Evolutionary conservation across 2,797 vertebrate genomes (phyloP).

Genomic region (Podargus strigoides): DNA sequence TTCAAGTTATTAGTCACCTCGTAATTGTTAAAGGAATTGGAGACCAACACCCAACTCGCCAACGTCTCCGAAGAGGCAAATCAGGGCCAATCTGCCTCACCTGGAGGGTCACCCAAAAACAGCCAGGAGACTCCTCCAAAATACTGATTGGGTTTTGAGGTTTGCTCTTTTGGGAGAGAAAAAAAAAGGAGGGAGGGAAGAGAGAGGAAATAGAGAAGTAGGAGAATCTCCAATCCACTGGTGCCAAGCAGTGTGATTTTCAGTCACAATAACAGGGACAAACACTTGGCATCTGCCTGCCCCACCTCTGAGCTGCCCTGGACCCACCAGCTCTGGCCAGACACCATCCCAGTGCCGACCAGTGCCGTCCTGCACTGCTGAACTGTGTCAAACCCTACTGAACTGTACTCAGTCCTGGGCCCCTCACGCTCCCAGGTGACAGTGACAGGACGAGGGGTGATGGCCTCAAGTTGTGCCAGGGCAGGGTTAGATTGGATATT

Average conservation of each 20-base stretch:
- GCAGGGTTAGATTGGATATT: too few relatives aligned
- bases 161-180: not conserved
- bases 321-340: not conserved
- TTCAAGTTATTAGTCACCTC: not conserved
- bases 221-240: not conserved
- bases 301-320: too few relatives aligned
- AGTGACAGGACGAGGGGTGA: too few relatives aligned
- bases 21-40: not conserved
- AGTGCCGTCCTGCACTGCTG: not conserved
- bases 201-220: not conserved
- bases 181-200: not conserved
- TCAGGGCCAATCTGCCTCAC: not conserved
- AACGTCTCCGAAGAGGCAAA: accelerated
- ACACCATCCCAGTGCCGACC: accelerated
- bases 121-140: not conserved
- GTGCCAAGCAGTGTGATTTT: not conserved
- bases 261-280: not conserved
- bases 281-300: not conserved
- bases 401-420: too few relatives aligned
- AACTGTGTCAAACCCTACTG: too few relatives aligned
- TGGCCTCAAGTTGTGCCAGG: too few relatives aligned
- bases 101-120: not conserved
- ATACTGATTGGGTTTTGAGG: too few relatives aligned
- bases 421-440: too few relatives aligned
- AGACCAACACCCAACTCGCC: not conserved